phyloP scores from a whole-genome alignment of 2,797 vertebrate genomes.

The Bovichtus variegatus region DNA sequence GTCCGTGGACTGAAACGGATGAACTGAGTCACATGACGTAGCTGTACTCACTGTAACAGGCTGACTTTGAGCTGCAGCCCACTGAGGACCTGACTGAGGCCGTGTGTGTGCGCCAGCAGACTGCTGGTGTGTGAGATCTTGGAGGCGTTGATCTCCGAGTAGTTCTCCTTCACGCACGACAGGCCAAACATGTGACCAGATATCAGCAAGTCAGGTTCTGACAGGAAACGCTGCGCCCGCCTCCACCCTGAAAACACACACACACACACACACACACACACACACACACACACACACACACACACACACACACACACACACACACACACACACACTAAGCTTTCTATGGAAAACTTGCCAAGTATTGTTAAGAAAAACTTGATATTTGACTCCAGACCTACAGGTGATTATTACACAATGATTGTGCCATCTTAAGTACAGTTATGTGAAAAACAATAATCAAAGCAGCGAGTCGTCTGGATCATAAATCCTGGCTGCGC shows the following conservation, averaged over 20 bases:
- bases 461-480: neutral
- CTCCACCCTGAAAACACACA: conserved; percentile 87
- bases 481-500: too few relatives aligned
- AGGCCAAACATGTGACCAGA: conserved; percentile 95
- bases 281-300: neutral
- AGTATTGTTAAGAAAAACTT: too few relatives aligned
- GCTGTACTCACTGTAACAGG: conserved; percentile 91
- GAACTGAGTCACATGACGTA: accelerated
- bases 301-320: neutral
- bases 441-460: too few relatives aligned
- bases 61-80: conserved; percentile 96
- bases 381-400: neutral
- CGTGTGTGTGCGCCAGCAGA: conserved; percentile 92
- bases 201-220: conserved; percentile 93
- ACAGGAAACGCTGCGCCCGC: conserved; percentile 91
- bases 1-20: neutral
- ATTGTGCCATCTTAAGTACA: neutral
- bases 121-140: conserved; percentile 93
- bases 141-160: conserved; percentile 93
- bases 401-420: neutral
- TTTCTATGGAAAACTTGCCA: too few relatives aligned
- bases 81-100: conserved; percentile 91
- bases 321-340: neutral
- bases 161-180: conserved; percentile 94
- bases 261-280: neutral